These are phyloP conservation scores for Trochalopteron elliotii DNA, from an alignment of 2,113 vertebrate species.

Conservation along the genomic window DNA sequence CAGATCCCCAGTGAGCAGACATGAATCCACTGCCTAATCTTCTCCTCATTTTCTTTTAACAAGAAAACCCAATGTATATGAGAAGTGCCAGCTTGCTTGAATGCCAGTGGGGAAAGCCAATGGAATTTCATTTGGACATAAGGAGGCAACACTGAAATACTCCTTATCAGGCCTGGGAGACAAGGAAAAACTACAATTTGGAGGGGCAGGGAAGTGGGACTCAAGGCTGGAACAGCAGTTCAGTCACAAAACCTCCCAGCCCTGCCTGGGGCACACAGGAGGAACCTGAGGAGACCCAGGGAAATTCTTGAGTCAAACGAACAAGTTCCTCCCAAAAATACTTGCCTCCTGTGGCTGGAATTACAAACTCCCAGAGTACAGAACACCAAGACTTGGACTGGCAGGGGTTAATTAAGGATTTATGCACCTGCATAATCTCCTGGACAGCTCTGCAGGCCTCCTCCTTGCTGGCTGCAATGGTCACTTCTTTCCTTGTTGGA, in stretches of 20 bases:
- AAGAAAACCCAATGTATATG: not conserved
- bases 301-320: not conserved
- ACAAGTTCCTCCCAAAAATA: not conserved
- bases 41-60: not conserved
- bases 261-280: not conserved
- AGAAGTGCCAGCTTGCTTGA: not conserved
- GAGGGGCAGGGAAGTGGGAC: not conserved
- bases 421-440: constrained; percentile 87
- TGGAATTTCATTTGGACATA: not conserved
- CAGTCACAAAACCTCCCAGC: not conserved
- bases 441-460: constrained; percentile 86
- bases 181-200: not conserved
- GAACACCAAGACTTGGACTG: not conserved
- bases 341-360: not conserved
- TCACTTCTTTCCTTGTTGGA: constrained; percentile 84
- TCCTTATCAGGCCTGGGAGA: not conserved
- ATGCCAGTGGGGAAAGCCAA: not conserved
- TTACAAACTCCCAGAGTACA: not conserved
- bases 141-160: not conserved
- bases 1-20: not conserved
- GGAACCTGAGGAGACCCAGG: not conserved
- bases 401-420: not conserved
- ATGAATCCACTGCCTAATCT: not conserved
- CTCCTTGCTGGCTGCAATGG: constrained; percentile 80
- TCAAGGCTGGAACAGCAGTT: not conserved